Evolutionary conservation across 2,888 invertebrate species (phyloP).

Genomic region (Marasmarcha lunaedactyla): DNA sequence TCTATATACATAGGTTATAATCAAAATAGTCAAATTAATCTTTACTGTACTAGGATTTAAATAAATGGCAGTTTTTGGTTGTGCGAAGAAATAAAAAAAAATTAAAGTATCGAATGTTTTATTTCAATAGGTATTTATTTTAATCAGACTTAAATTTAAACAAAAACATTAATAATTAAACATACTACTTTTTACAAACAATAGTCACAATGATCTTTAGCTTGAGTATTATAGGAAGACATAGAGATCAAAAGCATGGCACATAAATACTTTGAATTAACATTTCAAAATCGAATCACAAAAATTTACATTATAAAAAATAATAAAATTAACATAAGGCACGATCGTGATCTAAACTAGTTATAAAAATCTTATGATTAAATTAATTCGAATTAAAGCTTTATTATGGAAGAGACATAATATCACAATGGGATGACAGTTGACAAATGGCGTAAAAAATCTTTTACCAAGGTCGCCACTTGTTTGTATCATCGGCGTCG

Average conservation of each 20-base stretch:
- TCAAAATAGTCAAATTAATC: too few relatives aligned
- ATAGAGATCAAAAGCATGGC: slow-evolving; percentile 56
- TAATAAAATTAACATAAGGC: slow-evolving; percentile 23
- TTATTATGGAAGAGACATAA: slow-evolving; percentile 57
- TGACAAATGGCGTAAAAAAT: slow-evolving; percentile 1
- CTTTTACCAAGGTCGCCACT: slow-evolving; percentile 59
- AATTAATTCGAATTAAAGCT: slow-evolving; percentile 66
- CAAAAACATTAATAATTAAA: too few relatives aligned
- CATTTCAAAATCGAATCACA: slow-evolving; percentile 12
- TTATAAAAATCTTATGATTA: slow-evolving; percentile 18
- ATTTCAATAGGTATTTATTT: too few relatives aligned
- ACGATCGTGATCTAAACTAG: slow-evolving; percentile 18
- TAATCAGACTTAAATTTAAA: too few relatives aligned
- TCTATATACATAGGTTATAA: too few relatives aligned
- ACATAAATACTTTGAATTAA: slow-evolving; percentile 32
- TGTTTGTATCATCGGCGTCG: slow-evolving; percentile 40
- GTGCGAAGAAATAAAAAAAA: too few relatives aligned
- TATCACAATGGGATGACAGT: slow-evolving; percentile 43
- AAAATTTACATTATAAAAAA: slow-evolving; percentile 9
- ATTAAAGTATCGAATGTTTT: too few relatives aligned
- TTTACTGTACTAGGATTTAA: too few relatives aligned
- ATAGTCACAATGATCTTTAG: background rate
- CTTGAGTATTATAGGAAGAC: slow-evolving; percentile 34
- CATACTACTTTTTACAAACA: too few relatives aligned
- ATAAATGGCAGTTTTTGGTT: too few relatives aligned